Evolutionary conservation across 1,140 invertebrate species (phyloP).

Genomic region (Drosophila oshimai): DNA sequence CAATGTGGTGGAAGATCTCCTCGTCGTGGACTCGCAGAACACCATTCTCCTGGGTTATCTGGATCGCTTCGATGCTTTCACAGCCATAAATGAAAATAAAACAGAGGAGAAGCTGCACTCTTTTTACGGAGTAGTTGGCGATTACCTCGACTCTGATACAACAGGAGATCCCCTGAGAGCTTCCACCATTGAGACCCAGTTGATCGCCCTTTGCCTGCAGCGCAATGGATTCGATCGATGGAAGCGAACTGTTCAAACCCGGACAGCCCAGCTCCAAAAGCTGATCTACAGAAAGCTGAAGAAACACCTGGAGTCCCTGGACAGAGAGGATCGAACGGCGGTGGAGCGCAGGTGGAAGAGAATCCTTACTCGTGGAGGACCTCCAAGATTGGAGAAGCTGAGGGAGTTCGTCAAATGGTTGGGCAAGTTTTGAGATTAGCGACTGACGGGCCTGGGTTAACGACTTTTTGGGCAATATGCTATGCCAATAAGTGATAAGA

Average conservation of each 20-base stretch:
- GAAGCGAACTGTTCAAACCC: constrained; percentile 59
- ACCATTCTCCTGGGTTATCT: constrained; percentile 32
- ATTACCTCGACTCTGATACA: constrained; percentile 48
- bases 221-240: constrained; percentile 65
- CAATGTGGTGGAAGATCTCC: constrained; percentile 54
- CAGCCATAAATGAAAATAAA: constrained; percentile 9
- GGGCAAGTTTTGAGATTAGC: constrained; percentile 33
- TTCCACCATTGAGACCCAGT: constrained; percentile 41
- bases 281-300: constrained; percentile 33
- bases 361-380: constrained; percentile 28
- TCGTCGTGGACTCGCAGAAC: constrained; percentile 57
- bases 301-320: constrained; percentile 34
- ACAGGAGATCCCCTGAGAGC: constrained; percentile 33
- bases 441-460: not conserved
- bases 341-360: constrained; percentile 44
- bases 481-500: constrained; percentile 12
- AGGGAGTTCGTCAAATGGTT: constrained; percentile 54
- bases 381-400: constrained; percentile 41
- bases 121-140: constrained; percentile 44
- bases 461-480: not conserved
- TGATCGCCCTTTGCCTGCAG: constrained; percentile 55
- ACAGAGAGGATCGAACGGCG: constrained; percentile 38
- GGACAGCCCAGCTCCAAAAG: constrained; percentile 44
- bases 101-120: constrained; percentile 25
- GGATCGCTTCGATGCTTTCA: constrained; percentile 38